A percentile compares a stretch with the other conserved stretches of the same genome.
These are phyloP conservation scores for Scomberomorus guttatus DNA, from an alignment of 2,797 vertebrate genomes.

Conservation along the genomic window DNA sequence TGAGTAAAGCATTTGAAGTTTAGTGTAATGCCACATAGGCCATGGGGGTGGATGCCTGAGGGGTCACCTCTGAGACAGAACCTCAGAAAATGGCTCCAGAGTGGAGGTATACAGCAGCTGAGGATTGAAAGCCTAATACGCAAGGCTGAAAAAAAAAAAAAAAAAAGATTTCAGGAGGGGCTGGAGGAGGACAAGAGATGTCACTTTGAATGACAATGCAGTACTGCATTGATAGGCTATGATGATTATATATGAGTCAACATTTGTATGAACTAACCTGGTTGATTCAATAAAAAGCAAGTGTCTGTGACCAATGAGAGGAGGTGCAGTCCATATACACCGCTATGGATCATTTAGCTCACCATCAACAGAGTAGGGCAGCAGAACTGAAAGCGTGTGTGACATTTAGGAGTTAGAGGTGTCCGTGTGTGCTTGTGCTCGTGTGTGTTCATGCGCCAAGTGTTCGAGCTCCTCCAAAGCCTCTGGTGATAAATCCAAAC, in stretches of 20 bases:
- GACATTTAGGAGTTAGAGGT: conserved; percentile 54
- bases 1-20: conserved; percentile 79
- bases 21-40: conserved; percentile 63
- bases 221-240: conserved; percentile 21
- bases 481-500: conserved; percentile 66
- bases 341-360: conserved; percentile 78
- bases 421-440: conserved; percentile 17
- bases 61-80: conserved; percentile 64
- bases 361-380: conserved; percentile 63
- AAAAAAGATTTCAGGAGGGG: conserved; percentile 18
- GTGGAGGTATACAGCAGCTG: conserved; percentile 51
- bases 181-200: conserved; percentile 1
- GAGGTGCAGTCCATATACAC: conserved; percentile 71
- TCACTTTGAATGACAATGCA: conserved; percentile 19
- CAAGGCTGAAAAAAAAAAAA: conserved; percentile 5
- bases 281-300: conserved; percentile 77
- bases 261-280: conserved; percentile 52
- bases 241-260: conserved; percentile 55
- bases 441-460: conserved; percentile 11
- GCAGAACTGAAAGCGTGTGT: conserved; percentile 60
- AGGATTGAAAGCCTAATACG: conserved; percentile 10
- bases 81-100: conserved; percentile 26
- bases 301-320: conserved; percentile 78
- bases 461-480: conserved; percentile 13
- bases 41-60: conserved; percentile 51